phyloP scores from a whole-genome alignment of 37 sponge, comb jelly and placozoan species.

The Tethya wilhelma region DNA sequence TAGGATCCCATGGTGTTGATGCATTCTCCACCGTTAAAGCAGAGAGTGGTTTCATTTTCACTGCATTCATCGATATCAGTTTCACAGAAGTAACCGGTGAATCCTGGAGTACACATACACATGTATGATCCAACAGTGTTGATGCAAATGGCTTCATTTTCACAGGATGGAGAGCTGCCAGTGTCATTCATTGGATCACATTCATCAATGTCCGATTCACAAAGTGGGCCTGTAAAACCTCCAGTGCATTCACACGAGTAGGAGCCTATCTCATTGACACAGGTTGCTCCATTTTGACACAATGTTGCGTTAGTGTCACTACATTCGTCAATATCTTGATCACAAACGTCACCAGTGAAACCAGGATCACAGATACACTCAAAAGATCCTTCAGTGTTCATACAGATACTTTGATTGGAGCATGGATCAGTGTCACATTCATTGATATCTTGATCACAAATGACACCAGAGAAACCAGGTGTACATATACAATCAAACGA shows the following conservation, averaged over 20 bases:
- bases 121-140: neutral
- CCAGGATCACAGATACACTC: conserved; percentile 52
- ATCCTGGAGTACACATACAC: conserved; percentile 58
- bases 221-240: conserved; percentile 50
- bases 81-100: conserved; percentile 50
- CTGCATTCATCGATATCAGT: conserved; percentile 51
- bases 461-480: conserved; percentile 39
- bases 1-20: neutral
- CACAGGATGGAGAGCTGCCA: conserved; percentile 36
- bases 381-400: neutral
- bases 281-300: conserved; percentile 53
- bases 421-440: conserved; percentile 52
- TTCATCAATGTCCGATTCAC: conserved; percentile 54
- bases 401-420: neutral
- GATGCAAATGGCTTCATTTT: conserved; percentile 25
- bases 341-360: conserved; percentile 18
- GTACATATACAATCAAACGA: conserved; percentile 40
- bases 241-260: conserved; percentile 54
- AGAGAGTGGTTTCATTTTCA: neutral
- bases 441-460: conserved; percentile 22
- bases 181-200: neutral
- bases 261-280: conserved; percentile 13
- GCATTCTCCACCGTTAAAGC: conserved; percentile 38
- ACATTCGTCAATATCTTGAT: conserved; percentile 15
- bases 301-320: conserved; percentile 23